Percentiles rank a stretch among this genome's conserved stretches.
These are phyloP conservation scores for Chiridota heheva DNA, from an alignment of 35 echinoderm and acorn worm species.

Conservation along the genomic window DNA sequence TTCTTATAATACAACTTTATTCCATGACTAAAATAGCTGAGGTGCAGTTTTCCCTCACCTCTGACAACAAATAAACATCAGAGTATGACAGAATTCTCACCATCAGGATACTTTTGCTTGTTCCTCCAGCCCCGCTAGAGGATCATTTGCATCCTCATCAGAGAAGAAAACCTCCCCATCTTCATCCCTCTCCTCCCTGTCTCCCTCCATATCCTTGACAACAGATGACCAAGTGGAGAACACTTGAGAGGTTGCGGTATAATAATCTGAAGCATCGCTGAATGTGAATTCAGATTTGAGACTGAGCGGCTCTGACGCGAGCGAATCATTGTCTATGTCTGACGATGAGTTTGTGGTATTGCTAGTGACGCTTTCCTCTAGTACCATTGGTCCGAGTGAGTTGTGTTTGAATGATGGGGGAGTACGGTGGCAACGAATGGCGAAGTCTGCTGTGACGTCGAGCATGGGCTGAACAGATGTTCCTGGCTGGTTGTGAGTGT, in stretches of 20 bases:
- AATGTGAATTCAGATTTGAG: too few relatives aligned
- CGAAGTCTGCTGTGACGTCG: conserved; percentile 22
- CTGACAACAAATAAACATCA: not conserved
- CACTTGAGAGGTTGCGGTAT: too few relatives aligned
- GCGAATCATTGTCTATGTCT: too few relatives aligned
- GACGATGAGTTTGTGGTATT: too few relatives aligned
- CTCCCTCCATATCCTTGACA: not conserved
- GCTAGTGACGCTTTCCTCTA: too few relatives aligned
- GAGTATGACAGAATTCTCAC: conserved; percentile 19
- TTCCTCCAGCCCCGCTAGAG: conserved; percentile 77
- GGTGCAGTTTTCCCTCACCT: too few relatives aligned
- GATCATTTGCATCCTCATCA: conserved; percentile 41
- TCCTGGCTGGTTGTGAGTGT: conserved; percentile 73
- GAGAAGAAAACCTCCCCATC: not conserved
- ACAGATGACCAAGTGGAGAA: too few relatives aligned
- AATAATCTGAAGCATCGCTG: too few relatives aligned
- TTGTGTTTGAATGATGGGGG: too few relatives aligned
- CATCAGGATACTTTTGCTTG: conserved; percentile 74
- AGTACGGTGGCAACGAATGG: conserved; percentile 10
- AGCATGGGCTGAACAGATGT: conserved; percentile 40
- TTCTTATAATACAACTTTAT: not conserved
- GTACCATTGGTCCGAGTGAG: too few relatives aligned
- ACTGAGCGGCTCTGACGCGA: too few relatives aligned
- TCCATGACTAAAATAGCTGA: too few relatives aligned
- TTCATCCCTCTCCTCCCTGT: not conserved